Conservation (phyloP, 2,888 invertebrate species). For the Drosophila kuntzei region DNA sequence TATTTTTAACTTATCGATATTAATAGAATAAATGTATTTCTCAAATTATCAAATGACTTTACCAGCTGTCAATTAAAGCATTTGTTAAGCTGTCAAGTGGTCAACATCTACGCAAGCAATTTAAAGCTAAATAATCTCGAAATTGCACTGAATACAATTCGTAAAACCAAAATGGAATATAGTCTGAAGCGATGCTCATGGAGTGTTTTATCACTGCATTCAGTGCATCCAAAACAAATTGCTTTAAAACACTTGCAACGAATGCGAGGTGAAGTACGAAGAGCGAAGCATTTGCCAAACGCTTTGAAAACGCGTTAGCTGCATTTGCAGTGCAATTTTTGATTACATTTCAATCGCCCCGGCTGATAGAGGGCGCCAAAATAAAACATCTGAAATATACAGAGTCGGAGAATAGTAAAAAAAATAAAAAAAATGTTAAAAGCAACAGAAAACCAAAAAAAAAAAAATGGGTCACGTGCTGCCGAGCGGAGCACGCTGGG, state of each 20-base stretch:
- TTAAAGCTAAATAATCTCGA: slow-evolving; percentile 25
- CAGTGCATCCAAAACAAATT: slow-evolving; percentile 45
- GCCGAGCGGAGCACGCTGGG: slow-evolving; percentile 33
- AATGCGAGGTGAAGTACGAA: slow-evolving; percentile 21
- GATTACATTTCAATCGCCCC: slow-evolving; percentile 71
- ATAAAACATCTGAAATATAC: slow-evolving; percentile 2
- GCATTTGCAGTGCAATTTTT: slow-evolving; percentile 60
- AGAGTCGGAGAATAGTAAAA: neutral
- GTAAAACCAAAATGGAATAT: neutral
- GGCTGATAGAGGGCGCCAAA: slow-evolving; percentile 24
- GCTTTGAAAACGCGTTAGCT: slow-evolving; percentile 60
- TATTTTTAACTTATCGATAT: too few relatives aligned
- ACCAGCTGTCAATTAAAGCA: neutral
- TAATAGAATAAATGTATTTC: too few relatives aligned
- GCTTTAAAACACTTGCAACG: slow-evolving; percentile 46
- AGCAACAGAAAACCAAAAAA: neutral
- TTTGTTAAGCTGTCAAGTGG: neutral
- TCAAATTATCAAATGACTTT: neutral
- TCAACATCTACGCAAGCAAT: slow-evolving; percentile 8
- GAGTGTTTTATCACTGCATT: slow-evolving; percentile 40
- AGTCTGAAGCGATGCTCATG: slow-evolving; percentile 11
- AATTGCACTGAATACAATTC: slow-evolving; percentile 23
- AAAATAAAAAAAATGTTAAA: slow-evolving; percentile 9
- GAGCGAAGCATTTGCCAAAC: slow-evolving; percentile 26
- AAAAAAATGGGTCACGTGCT: slow-evolving; percentile 68